These are phyloP conservation scores for Propithecus deckenii DNA, from an alignment of 2,797 vertebrate species.

Conservation along the genomic window DNA sequence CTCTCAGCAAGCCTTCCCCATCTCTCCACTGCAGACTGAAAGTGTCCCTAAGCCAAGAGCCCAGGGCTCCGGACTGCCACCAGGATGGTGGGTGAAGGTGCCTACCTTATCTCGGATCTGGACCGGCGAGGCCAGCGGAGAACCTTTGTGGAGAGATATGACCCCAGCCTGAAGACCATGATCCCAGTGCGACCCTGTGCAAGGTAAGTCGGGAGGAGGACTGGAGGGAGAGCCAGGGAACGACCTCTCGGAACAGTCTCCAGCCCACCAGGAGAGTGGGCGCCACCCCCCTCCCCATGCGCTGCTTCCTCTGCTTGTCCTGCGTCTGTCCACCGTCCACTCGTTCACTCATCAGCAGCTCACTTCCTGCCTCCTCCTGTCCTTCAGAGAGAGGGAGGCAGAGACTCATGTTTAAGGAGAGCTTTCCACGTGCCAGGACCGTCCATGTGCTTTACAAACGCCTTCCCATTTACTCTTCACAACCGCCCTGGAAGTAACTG, in stretches of 20 bases:
- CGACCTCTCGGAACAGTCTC: background rate
- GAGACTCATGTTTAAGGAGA: background rate
- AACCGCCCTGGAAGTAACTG: background rate
- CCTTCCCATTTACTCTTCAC: background rate
- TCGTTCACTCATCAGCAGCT: background rate
- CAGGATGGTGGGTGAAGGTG: constrained; percentile 56
- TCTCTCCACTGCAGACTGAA: constrained; percentile 42
- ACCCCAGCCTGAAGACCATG: constrained; percentile 71
- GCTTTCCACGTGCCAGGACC: background rate
- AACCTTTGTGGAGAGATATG: constrained; percentile 68
- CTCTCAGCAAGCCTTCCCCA: background rate
- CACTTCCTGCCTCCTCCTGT: background rate
- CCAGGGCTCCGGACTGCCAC: background rate
- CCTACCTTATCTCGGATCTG: constrained; percentile 61
- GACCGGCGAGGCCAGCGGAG: constrained; percentile 32
- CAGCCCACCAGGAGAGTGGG: background rate
- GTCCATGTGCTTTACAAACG: background rate
- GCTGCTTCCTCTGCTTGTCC: background rate
- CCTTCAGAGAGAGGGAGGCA: background rate
- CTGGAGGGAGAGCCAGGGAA: background rate
- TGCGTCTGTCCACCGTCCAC: background rate
- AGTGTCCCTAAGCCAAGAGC: background rate
- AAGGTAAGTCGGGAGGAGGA: constrained; percentile 51
- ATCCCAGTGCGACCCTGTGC: constrained; percentile 58
- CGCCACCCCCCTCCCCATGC: fast-evolving